Evolutionary conservation across 2,113 vertebrate species (phyloP).

Genomic region (Pelodiscus sinensis): DNA sequence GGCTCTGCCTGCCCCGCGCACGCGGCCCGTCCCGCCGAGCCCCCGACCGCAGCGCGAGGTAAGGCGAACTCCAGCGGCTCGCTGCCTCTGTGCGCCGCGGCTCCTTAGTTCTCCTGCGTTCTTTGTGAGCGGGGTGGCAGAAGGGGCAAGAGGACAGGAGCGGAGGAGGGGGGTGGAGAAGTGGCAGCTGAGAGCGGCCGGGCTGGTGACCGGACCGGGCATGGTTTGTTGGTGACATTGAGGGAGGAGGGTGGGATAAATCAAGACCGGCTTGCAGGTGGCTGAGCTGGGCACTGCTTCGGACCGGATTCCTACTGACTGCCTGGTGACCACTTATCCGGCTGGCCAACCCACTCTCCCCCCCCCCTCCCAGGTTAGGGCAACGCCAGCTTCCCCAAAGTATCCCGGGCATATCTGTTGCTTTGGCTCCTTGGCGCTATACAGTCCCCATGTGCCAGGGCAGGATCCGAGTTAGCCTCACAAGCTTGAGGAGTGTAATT

Average conservation of each 20-base stretch:
- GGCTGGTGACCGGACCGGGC: not conserved
- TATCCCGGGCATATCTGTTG: not conserved
- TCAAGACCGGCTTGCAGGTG: not conserved
- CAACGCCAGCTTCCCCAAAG: not conserved
- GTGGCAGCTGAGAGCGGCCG: not conserved
- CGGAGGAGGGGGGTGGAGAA: not conserved
- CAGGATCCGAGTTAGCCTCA: not conserved
- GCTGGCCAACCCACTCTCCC: not conserved
- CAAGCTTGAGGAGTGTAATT: not conserved
- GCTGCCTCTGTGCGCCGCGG: not conserved
- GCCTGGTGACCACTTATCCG: not conserved
- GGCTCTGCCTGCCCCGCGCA: not conserved
- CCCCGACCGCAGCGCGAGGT: slow-evolving; percentile 41
- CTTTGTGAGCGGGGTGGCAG: not conserved
- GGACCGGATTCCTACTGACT: not conserved
- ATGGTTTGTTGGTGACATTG: not conserved
- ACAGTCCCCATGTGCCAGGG: not conserved
- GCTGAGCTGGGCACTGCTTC: not conserved
- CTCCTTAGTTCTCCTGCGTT: not conserved
- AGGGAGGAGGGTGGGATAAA: not conserved
- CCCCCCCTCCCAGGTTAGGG: not conserved
- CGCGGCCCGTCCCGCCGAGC: not conserved
- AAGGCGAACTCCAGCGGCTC: not conserved
- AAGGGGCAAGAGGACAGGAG: not conserved
- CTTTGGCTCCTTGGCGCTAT: not conserved